phyloP scores from a whole-genome alignment of 2,797 vertebrate species.

The Limnodromus scolopaceus region DNA sequence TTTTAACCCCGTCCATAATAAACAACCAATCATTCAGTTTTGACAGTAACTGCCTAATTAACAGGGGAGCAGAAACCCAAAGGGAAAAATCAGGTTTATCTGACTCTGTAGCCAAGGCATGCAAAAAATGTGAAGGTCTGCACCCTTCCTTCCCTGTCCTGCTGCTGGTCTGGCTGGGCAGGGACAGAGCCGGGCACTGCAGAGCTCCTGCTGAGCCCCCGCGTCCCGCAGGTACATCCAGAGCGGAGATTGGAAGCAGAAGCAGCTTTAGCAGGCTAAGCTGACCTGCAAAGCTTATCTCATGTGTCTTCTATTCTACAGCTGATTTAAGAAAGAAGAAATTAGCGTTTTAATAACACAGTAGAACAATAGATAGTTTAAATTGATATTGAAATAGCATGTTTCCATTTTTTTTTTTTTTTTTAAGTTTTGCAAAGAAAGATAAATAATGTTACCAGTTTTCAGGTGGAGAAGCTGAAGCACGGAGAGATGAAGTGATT shows the following conservation, averaged over 20 bases:
- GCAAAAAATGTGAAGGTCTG: neutral
- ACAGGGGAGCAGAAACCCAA: neutral
- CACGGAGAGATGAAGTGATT: neutral
- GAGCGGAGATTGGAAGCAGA: neutral
- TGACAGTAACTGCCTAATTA: neutral
- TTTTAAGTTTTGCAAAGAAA: neutral
- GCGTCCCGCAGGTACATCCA: neutral
- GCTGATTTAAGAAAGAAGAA: neutral
- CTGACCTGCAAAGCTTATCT: neutral
- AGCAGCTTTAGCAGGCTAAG: neutral
- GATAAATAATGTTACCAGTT: neutral
- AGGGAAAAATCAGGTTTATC: accelerated
- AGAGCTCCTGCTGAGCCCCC: neutral
- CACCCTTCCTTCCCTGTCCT: neutral
- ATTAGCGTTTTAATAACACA: neutral
- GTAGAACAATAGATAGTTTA: neutral
- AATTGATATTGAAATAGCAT: neutral
- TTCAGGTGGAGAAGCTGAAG: neutral
- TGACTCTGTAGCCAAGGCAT: neutral
- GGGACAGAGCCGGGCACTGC: neutral
- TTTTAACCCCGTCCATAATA: neutral
- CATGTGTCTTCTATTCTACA: neutral
- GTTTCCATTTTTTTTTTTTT: neutral
- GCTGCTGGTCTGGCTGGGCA: neutral
- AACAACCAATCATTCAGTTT: neutral